phyloP scores from a whole-genome alignment of 2,113 vertebrate species.

The Proteles cristata region DNA sequence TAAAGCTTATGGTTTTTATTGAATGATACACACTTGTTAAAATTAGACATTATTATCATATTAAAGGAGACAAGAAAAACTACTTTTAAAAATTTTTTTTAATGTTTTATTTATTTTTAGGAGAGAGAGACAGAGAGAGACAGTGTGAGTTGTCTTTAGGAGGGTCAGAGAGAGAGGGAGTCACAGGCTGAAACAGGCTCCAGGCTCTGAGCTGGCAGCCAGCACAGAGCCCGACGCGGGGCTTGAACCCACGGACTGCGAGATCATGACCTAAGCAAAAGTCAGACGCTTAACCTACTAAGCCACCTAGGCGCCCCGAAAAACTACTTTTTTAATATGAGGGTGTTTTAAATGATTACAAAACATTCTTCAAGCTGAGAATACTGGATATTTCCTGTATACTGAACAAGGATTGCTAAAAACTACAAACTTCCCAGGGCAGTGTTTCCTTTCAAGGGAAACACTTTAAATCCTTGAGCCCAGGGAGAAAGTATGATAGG shows the following conservation, averaged over 20 bases:
- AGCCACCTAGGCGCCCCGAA: too few species aligned
- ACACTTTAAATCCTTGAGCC: background rate
- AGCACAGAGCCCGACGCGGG: too few species aligned
- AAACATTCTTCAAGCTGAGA: background rate
- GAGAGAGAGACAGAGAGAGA: too few species aligned
- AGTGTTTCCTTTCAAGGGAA: background rate
- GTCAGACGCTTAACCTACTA: too few species aligned
- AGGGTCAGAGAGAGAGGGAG: too few species aligned
- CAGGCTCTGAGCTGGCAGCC: too few species aligned
- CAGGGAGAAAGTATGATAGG: background rate
- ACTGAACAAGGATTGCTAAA: background rate
- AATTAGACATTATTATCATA: background rate
- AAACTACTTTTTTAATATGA: background rate
- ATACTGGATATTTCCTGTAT: background rate
- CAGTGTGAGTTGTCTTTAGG: too few species aligned
- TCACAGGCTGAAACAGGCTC: too few species aligned
- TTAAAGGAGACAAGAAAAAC: background rate
- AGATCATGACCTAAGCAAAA: too few species aligned
- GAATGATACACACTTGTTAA: background rate
- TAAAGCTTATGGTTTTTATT: background rate
- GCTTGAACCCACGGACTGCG: too few species aligned
- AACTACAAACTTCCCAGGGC: background rate
- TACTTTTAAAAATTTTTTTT: too few species aligned
- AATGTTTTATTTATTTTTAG: too few species aligned
- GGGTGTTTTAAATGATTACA: background rate